A percentile compares a stretch with the other conserved stretches of the same genome.
These are phyloP conservation scores for Camponotus fellah DNA, from an alignment of 2,888 invertebrate species.

Conservation along the genomic window DNA sequence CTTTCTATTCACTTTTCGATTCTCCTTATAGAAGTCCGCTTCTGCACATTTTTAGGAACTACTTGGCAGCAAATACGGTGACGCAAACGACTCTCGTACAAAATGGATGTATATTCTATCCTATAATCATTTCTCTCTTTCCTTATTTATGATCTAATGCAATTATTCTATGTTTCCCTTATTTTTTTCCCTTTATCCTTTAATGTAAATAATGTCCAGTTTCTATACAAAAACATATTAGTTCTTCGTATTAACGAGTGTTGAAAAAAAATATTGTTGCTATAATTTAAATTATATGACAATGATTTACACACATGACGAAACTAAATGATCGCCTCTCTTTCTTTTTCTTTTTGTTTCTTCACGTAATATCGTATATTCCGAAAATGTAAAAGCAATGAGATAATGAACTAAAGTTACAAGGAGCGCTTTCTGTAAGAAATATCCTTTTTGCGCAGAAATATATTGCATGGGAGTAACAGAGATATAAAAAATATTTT, in stretches of 20 bases:
- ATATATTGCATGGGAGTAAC: slow-evolving; percentile 55
- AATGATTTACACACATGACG: slow-evolving; percentile 28
- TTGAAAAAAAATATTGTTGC: slow-evolving; percentile 42
- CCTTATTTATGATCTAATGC: slow-evolving; percentile 76
- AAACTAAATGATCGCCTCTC: slow-evolving; percentile 10
- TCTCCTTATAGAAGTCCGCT: slow-evolving; percentile 64
- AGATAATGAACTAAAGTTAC: slow-evolving; percentile 37
- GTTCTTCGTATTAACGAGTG: slow-evolving; percentile 66
- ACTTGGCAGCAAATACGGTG: slow-evolving; percentile 80
- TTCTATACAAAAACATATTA: slow-evolving; percentile 70
- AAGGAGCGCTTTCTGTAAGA: not conserved
- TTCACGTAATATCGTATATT: slow-evolving; percentile 11
- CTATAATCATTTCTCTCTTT: slow-evolving; percentile 71
- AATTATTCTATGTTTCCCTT: slow-evolving; percentile 75
- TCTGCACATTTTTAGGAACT: slow-evolving; percentile 79
- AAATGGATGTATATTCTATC: slow-evolving; percentile 74
- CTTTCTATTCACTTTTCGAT: slow-evolving; percentile 71
- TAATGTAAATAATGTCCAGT: slow-evolving; percentile 72
- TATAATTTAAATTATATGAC: slow-evolving; percentile 75
- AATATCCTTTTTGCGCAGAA: not conserved
- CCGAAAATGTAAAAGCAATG: slow-evolving; percentile 49
- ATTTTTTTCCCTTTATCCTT: slow-evolving; percentile 48
- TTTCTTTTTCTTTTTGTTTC: not conserved
- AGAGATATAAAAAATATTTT: slow-evolving; percentile 83
- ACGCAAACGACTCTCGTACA: slow-evolving; percentile 76